Base-by-base conservation (phyloP, 1,140 invertebrate species). In the Drosophila bocqueti region DNA sequence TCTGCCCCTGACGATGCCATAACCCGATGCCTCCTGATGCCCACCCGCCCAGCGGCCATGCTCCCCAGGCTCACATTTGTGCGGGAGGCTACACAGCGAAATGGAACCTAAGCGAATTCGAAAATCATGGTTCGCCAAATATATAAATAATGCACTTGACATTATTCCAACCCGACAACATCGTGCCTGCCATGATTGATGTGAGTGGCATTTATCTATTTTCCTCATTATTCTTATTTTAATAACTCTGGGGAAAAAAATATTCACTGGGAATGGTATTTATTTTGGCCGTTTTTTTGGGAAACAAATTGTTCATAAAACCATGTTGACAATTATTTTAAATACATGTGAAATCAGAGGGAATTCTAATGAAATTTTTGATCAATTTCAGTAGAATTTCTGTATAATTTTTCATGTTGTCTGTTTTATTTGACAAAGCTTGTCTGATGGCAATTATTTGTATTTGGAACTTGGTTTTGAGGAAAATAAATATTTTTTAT, bases 11-110 rank as follows among this genome's bases (percentile, higher is more conserved):
- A 46, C 15, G 34, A 42, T 45, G 66, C 46, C 66, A 16, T 31
- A 31, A 29, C 34, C 21, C 31, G 43, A 36, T 57, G 34, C 58
- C 58, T 29, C 40, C 57, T 15, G 24, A 31, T 45, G 16, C 58
- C 29, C 24, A 24, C 24, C 26, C 29, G 15, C 31, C 31, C 31
- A 15, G 13, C 31, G 18, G 13, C 38, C 26, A 18, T 5, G 45
- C 61, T 85, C 83, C 84, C 84, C 66, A 65, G 77, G 76, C 83
- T 81, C 84, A 77, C 80, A 87, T 83, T 83, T 89, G 66, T 76
- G 54, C 26, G 47, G 43, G 45, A 64, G 79, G 79, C 29, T 60
- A 45, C 49, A 81, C 42, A 29, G 34, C 16, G 45, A 57, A 54
- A 63, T 63, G 31, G 43, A 63, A 21, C 54, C 54, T 21, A 40